phyloP scores from a whole-genome alignment of 1,140 invertebrate genomes.

The Drosophila littoralis region DNA sequence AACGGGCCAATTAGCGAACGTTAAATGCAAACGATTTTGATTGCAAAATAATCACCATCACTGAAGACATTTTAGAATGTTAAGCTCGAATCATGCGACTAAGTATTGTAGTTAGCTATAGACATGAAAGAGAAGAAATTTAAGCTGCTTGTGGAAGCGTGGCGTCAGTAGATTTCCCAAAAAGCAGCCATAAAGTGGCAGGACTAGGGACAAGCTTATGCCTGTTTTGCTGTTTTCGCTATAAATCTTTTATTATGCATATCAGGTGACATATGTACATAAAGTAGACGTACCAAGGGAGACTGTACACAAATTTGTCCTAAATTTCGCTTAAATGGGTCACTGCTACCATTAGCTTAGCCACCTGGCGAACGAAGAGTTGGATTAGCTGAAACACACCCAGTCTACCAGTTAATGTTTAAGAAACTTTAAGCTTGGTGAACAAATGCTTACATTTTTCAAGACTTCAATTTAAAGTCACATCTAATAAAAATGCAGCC shows the following conservation, averaged over 20 bases:
- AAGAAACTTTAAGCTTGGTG: background rate
- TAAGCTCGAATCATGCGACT: constrained; percentile 19
- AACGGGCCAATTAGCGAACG: constrained; percentile 73
- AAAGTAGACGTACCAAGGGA: background rate
- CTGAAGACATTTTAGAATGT: constrained; percentile 62
- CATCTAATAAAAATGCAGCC: constrained; percentile 54
- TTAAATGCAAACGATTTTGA: constrained; percentile 74
- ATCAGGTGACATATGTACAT: constrained; percentile 3
- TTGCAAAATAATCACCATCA: constrained; percentile 55
- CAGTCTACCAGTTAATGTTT: background rate
- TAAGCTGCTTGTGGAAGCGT: background rate
- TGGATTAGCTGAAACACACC: constrained; percentile 36
- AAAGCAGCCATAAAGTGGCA: background rate
- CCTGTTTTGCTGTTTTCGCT: background rate
- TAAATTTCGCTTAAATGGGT: constrained; percentile 51
- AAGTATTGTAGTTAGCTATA: background rate
- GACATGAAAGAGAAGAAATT: background rate
- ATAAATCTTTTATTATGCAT: constrained; percentile 66
- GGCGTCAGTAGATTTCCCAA: background rate
- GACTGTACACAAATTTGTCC: constrained; percentile 35
- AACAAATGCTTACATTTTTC: constrained; percentile 60
- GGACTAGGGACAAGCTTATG: too few relatives aligned
- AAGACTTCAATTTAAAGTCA: constrained; percentile 53
- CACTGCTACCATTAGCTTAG: constrained; percentile 59
- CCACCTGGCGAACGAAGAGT: constrained; percentile 39